Evolutionary conservation across 2,888 invertebrate species (phyloP).

Genomic region (Drosophila aldrichi): DNA sequence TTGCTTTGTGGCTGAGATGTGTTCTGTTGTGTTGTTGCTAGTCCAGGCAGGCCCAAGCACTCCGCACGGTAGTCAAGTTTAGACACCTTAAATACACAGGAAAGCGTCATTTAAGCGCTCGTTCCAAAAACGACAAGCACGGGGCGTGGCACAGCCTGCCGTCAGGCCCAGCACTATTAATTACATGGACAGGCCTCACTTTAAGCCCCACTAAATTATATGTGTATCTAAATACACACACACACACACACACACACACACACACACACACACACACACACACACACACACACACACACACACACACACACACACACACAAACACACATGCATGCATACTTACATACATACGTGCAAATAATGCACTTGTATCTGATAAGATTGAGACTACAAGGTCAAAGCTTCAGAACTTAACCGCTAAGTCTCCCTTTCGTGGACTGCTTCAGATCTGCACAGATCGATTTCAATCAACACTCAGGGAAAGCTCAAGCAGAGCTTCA

Average conservation of each 20-base stretch:
- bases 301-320: background rate
- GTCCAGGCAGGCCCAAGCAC: slow-evolving; percentile 5
- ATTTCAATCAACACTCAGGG: slow-evolving; percentile 68
- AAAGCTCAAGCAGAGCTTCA: slow-evolving; percentile 35
- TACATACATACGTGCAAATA: background rate
- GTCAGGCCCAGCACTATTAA: slow-evolving; percentile 56
- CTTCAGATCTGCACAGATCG: slow-evolving; percentile 52
- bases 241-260: background rate
- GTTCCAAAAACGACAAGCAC: slow-evolving; percentile 72
- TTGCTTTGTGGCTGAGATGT: slow-evolving; percentile 7
- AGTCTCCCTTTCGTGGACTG: slow-evolving; percentile 6
- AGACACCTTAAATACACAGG: slow-evolving; percentile 82
- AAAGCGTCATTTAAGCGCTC: slow-evolving; percentile 78
- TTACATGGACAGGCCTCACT: slow-evolving; percentile 61
- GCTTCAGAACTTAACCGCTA: slow-evolving; percentile 26
- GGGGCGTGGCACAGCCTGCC: slow-evolving; percentile 62
- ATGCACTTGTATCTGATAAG: slow-evolving; percentile 35
- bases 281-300: background rate
- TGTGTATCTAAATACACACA: slow-evolving; percentile 12
- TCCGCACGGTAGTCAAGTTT: slow-evolving; percentile 77
- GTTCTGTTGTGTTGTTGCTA: slow-evolving; percentile 10
- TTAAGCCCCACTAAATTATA: slow-evolving; percentile 56
- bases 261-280: background rate
- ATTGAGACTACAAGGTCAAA: slow-evolving; percentile 70
- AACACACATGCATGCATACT: too few species aligned